A percentile compares a stretch with the other conserved stretches of the same genome.
These are phyloP conservation scores for Liolophura sinensis DNA, from an alignment of 1,140 invertebrate genomes.

Conservation along the genomic window DNA sequence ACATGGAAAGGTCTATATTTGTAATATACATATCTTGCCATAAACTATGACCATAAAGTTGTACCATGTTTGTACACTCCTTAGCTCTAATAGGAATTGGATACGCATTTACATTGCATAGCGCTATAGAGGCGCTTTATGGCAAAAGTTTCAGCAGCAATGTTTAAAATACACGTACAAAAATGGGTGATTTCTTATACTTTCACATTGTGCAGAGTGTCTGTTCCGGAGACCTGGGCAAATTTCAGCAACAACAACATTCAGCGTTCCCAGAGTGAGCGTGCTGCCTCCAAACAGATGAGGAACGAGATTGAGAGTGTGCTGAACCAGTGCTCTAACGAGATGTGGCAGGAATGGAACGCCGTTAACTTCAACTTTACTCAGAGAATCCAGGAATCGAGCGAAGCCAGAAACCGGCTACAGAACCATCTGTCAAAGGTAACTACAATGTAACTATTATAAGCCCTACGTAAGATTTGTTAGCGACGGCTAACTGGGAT, in stretches of 20 bases:
- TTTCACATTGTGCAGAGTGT: constrained; percentile 63
- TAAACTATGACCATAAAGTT: no score
- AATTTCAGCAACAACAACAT: constrained; percentile 82
- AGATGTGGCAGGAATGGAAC: constrained; percentile 91
- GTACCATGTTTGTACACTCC: no score
- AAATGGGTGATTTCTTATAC: no score
- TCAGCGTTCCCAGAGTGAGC: constrained; percentile 82
- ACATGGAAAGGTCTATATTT: no score
- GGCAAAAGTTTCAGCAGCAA: no score
- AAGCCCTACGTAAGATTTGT: no score
- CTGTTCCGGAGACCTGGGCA: constrained; percentile 84
- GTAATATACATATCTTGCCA: no score
- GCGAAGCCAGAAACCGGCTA: constrained; percentile 70
- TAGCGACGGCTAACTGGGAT: no score
- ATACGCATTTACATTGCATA: no score
- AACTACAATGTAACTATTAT: constrained; percentile 7
- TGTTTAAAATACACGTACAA: no score
- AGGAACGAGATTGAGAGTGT: constrained; percentile 77
- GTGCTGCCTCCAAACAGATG: constrained; percentile 80
- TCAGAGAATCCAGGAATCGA: constrained; percentile 53
- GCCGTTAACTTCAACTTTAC: constrained; percentile 58
- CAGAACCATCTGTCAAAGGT: constrained; percentile 84
- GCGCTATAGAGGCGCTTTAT: no score
- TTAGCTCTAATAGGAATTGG: no score
- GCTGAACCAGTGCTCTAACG: constrained; percentile 78